Evolutionary conservation across 2,113 vertebrate genomes (phyloP).

Genomic region (Triplophysa tibetana): DNA sequence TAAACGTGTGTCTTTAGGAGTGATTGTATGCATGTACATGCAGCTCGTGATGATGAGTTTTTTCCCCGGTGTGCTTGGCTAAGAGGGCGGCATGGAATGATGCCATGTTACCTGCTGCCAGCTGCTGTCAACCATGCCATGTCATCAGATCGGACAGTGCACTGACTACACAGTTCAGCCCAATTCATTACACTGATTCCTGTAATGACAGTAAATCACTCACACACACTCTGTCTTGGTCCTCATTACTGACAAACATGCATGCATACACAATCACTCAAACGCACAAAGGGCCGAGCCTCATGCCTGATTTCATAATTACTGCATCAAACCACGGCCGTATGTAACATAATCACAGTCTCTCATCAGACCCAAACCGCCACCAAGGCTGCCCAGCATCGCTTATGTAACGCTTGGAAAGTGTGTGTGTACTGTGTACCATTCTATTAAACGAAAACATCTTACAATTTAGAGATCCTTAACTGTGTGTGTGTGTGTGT

Average conservation of each 20-base stretch:
- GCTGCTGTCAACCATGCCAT: constrained; percentile 54
- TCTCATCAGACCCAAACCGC: constrained; percentile 71
- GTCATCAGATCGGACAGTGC: constrained; percentile 49
- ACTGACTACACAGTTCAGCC: constrained; percentile 40
- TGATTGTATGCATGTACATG: constrained; percentile 8
- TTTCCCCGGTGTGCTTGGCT: background rate
- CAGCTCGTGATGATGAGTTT: constrained; percentile 8
- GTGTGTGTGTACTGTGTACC: constrained; percentile 11
- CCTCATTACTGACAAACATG: background rate
- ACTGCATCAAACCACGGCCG: constrained; percentile 63
- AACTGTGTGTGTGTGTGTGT: constrained; percentile 13
- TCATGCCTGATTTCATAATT: constrained; percentile 69
- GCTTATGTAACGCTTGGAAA: constrained; percentile 65
- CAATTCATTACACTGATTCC: constrained; percentile 62
- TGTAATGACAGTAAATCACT: constrained; percentile 64
- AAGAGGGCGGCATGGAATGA: constrained; percentile 50
- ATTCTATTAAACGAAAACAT: background rate
- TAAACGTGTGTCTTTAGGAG: constrained; percentile 38
- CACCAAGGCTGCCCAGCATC: constrained; percentile 58
- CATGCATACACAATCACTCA: background rate
- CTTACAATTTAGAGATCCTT: background rate
- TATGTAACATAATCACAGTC: constrained; percentile 69
- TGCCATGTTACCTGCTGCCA: constrained; percentile 63
- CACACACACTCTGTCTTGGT: constrained; percentile 31
- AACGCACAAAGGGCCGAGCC: constrained; percentile 51